Evolutionary conservation across 2,888 invertebrate species (phyloP).

Genomic region (Bellardia pandia): DNA sequence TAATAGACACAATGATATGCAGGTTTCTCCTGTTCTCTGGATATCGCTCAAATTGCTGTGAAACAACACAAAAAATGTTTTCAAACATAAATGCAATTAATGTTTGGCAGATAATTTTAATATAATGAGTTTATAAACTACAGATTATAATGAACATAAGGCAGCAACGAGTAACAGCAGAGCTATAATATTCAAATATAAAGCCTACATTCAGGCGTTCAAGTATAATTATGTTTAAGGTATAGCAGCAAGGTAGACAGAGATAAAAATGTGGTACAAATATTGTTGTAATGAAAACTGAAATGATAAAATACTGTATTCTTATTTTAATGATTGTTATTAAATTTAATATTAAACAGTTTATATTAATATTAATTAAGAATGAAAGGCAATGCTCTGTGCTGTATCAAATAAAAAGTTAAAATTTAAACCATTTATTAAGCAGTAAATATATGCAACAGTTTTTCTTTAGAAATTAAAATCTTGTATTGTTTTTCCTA

Average conservation of each 20-base stretch:
- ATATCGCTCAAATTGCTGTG: not conserved
- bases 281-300: not conserved
- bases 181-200: conserved; percentile 23
- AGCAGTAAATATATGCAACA: too few species aligned
- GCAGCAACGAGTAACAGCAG: conserved; percentile 7
- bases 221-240: conserved; percentile 51
- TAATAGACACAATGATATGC: conserved; percentile 57
- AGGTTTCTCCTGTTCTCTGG: too few species aligned
- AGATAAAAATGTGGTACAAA: conserved; percentile 4
- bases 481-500: not conserved
- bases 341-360: not conserved
- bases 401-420: too few species aligned
- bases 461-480: too few species aligned
- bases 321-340: not conserved
- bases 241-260: not conserved
- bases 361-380: not conserved
- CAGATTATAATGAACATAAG: conserved; percentile 56
- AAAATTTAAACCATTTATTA: not conserved
- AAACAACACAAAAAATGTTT: conserved; percentile 28
- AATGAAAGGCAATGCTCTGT: too few species aligned
- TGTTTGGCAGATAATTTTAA: conserved; percentile 63
- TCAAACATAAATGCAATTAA: conserved; percentile 58
- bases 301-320: too few species aligned
- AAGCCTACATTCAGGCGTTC: conserved; percentile 64
- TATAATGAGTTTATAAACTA: conserved; percentile 70